A percentile compares a stretch with the other conserved stretches of the same genome.
Evolutionary conservation across 2,113 vertebrate species (phyloP).

Genomic region (Mionectes macconnelli): DNA sequence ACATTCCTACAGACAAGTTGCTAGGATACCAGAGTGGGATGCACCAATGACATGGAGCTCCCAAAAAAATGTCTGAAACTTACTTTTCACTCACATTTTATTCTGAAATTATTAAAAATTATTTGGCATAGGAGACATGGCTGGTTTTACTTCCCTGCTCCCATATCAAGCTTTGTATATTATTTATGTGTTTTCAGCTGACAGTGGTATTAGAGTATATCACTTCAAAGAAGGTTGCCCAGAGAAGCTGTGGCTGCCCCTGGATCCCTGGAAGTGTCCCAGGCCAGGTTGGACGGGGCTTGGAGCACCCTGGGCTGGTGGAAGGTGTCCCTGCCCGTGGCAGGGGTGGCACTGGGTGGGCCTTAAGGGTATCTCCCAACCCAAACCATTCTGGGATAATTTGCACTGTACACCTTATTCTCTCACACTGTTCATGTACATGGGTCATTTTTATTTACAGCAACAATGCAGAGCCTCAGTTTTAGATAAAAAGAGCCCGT

Average conservation of each 20-base stretch:
- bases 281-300: background rate
- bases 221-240: background rate
- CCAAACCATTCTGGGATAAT: background rate
- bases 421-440: background rate
- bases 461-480: background rate
- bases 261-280: background rate
- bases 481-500: background rate
- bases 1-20: background rate
- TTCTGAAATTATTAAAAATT: background rate
- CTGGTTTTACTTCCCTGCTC: background rate
- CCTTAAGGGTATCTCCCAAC: background rate
- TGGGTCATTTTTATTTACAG: background rate
- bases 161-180: background rate
- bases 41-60: background rate
- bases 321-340: background rate
- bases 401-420: background rate
- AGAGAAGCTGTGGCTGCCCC: background rate
- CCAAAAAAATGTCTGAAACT: background rate
- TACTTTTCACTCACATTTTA: background rate
- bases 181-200: background rate
- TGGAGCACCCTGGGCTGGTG: background rate
- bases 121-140: background rate
- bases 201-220: background rate
- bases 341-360: rapidly evolving
- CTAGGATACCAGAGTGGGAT: background rate